These are phyloP conservation scores for Setophaga coronata DNA, from an alignment of 2,113 vertebrate genomes.

Conservation along the genomic window DNA sequence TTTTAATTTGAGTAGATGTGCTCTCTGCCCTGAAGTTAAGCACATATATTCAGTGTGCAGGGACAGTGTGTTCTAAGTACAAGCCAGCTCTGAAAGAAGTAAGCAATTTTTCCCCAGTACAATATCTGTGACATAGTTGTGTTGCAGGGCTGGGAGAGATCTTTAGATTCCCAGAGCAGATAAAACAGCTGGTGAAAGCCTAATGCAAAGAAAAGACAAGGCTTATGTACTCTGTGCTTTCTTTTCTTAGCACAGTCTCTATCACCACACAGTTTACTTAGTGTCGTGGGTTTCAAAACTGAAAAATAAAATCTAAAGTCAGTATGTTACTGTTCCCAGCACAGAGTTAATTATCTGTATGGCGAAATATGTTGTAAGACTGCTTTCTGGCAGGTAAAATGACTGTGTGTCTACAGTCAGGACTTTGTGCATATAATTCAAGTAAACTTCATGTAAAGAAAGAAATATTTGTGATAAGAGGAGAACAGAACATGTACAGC, in stretches of 20 bases:
- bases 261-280: neutral
- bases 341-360: neutral
- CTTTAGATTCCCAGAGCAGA: neutral
- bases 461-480: neutral
- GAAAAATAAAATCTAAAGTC: neutral
- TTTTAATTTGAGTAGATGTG: neutral
- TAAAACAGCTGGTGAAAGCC: neutral
- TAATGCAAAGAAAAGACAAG: neutral
- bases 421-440: neutral
- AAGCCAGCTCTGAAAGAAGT: neutral
- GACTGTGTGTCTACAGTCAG: neutral
- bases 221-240: neutral
- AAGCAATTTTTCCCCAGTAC: neutral
- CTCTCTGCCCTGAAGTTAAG: neutral
- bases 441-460: neutral
- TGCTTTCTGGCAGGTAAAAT: neutral
- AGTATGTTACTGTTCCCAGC: neutral
- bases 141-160: neutral
- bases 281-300: neutral
- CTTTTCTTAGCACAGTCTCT: neutral
- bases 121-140: neutral
- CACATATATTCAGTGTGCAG: fast-evolving
- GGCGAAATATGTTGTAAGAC: neutral
- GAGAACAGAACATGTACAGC: neutral
- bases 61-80: neutral